Conservation (phyloP, 2,113 vertebrate genomes). For the Carlito syrichta region DNA sequence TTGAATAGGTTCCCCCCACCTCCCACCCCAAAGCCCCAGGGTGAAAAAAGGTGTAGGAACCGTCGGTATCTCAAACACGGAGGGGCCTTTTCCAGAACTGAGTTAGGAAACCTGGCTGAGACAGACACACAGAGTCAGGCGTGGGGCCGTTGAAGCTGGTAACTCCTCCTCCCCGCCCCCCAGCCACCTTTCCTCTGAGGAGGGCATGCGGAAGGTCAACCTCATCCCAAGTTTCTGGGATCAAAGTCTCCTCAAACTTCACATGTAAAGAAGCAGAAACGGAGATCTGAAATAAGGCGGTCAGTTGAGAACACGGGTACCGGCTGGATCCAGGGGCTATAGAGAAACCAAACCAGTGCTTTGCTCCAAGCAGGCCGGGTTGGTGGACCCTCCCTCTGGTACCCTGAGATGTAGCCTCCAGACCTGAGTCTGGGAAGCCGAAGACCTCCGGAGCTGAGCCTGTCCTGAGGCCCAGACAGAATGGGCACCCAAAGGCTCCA, state of each 20-base stretch:
- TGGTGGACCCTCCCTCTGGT: background rate
- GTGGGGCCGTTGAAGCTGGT: background rate
- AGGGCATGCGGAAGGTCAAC: background rate
- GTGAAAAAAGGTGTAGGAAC: background rate
- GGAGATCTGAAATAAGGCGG: background rate
- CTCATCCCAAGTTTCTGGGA: background rate
- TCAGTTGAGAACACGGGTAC: no score
- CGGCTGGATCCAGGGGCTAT: background rate
- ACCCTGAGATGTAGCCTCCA: background rate
- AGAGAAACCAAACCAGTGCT: background rate
- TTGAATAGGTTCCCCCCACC: background rate
- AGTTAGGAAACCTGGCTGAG: background rate
- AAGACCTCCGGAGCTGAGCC: background rate
- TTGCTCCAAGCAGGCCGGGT: background rate
- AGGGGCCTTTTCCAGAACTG: background rate
- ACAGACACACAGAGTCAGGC: accelerated
- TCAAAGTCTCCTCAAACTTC: background rate
- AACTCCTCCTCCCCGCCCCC: no score
- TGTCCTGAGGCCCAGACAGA: background rate
- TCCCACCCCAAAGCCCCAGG: background rate
- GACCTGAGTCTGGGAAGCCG: background rate
- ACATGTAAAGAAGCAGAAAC: background rate
- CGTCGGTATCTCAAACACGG: accelerated
- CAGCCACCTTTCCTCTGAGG: background rate
- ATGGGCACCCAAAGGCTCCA: background rate